Evolutionary conservation across 2,113 vertebrate species (phyloP).

Genomic region (human): DNA sequence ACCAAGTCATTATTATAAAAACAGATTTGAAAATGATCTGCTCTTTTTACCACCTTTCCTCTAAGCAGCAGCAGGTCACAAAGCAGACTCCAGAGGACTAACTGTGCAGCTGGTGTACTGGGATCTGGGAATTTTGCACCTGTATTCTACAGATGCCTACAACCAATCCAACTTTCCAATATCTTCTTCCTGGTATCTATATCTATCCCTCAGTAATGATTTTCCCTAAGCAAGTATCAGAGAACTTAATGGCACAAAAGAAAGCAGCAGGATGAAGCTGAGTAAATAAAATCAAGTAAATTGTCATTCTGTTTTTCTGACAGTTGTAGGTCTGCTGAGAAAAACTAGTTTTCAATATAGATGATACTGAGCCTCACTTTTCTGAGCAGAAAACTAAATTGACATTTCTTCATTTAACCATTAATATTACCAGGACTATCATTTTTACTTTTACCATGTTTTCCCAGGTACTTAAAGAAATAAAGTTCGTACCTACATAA

Average conservation of each 20-base stretch:
- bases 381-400: conserved; percentile 16
- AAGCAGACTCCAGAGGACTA: not conserved
- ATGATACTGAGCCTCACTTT: not conserved
- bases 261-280: not conserved
- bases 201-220: not conserved
- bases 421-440: not conserved
- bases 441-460: conserved; percentile 40
- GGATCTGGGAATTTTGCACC: not conserved
- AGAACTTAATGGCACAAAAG: not conserved
- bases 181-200: not conserved
- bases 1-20: not conserved
- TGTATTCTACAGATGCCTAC: not conserved
- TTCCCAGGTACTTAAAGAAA: conserved; percentile 44
- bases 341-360: not conserved
- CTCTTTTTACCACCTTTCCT: not conserved
- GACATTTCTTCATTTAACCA: not conserved
- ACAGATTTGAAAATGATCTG: not conserved
- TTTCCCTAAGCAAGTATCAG: not conserved
- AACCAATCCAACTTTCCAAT: not conserved
- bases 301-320: not conserved
- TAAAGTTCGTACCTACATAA: conserved; percentile 93
- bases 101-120: not conserved
- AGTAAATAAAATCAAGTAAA: not conserved
- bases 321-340: not conserved
- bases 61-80: not conserved